Evolutionary conservation across 30 jellyfish, hydroid and myxozoan species (phyloP), one percentile per base, ranked within the genome.

Genomic region (Nemopilema nomurai): DNA sequence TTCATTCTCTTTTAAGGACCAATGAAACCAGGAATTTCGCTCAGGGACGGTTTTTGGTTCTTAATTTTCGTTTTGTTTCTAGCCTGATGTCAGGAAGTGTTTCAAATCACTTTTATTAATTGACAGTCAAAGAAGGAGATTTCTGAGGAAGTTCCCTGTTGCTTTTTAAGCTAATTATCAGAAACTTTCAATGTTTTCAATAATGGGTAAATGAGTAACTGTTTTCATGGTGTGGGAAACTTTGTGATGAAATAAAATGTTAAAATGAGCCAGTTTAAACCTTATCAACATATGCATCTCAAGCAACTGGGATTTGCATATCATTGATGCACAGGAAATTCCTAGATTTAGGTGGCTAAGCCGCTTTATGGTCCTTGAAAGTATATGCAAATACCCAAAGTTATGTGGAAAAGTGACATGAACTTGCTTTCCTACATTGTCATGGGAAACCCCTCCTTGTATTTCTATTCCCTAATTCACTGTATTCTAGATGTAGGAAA

Each of bases 301-400:
- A 41, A 41, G 57, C 57, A 71, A 31, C 33, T 29, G 28, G 82
- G 82, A 71, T 71, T 71, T 71, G 82, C 82, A 31, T 28, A 71
- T 63, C 27, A 71, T 28, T 24, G 67, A 28, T 32, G 66, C 33
- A 26, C 65, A 71, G 82, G 28, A 63, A 71, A 71, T 71, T 71
- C 51, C 82, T 63, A 19, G 30, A 64, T 19, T 25, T 21, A 64
- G 18, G 31, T 64, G 74, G 74, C 74, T 64, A 25, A 64, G 74
- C 31, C 18, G 28, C 7, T 64, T 64, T 64, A 20, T 20, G 74
- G 74, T 25, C 18, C 8, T 20, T 20, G 31, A 20, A 17, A 64
- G 8, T 64, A 1, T 8, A 6, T 25, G 8, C 74, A 21, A 3
- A 1, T 8, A 64, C 9, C 6, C 57, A 41, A 13, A n/a, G n/a